Percentiles rank a stretch among this genome's conserved stretches.
phyloP scores from a whole-genome alignment of 2,113 vertebrate genomes.

The Rhombomys opimus region DNA sequence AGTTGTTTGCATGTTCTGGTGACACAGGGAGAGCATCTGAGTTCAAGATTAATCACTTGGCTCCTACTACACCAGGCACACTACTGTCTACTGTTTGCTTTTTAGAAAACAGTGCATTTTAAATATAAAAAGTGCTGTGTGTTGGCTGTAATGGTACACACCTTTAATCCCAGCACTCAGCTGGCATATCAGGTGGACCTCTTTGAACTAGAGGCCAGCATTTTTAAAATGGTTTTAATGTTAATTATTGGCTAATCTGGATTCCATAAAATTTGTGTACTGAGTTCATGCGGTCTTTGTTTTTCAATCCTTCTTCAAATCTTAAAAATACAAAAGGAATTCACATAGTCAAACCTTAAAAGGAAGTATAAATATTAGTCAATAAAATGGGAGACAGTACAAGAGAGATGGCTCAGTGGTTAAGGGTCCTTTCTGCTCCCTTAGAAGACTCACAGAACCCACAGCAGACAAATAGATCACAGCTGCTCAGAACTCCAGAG shows the following conservation, averaged over 20 bases:
- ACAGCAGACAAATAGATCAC: background rate
- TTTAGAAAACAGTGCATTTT: slow-evolving; percentile 28
- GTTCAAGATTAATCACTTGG: background rate
- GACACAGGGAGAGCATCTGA: background rate
- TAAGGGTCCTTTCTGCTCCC: background rate
- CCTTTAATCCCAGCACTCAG: background rate
- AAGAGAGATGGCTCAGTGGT: background rate
- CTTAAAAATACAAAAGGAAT: slow-evolving; percentile 38
- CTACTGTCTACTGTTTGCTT: background rate
- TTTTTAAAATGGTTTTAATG: slow-evolving; percentile 22
- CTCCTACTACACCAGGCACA: background rate
- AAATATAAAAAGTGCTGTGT: background rate
- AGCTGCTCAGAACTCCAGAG: no score
- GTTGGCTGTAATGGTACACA: background rate
- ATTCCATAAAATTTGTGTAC: slow-evolving; percentile 15
- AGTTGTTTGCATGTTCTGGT: background rate
- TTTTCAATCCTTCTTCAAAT: slow-evolving; percentile 12
- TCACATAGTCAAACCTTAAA: slow-evolving; percentile 31
- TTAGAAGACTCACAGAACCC: background rate
- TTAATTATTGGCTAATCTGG: slow-evolving; percentile 44
- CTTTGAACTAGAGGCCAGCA: background rate
- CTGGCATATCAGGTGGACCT: background rate
- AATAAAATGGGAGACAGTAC: background rate
- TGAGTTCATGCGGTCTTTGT: background rate
- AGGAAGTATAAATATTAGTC: slow-evolving; percentile 48